Conservation (phyloP, 2,797 vertebrate species). For the Myotis findleyi region DNA sequence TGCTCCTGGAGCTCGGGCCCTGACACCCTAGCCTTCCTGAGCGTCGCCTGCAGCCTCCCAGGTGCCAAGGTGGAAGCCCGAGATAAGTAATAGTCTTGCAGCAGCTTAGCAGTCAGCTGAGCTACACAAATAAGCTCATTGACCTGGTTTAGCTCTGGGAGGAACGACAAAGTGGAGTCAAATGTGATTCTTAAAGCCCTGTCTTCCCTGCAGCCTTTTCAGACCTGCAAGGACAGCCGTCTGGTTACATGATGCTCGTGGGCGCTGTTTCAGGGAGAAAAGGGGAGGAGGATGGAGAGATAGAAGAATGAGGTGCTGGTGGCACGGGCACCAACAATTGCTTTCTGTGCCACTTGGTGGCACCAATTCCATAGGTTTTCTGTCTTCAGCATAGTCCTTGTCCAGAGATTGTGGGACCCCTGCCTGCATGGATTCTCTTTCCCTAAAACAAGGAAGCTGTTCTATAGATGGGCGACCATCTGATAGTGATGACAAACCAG, state of each 20-base stretch:
- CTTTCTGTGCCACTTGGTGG: constrained; percentile 73
- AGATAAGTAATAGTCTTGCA: constrained; percentile 40
- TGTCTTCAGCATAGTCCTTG: not conserved
- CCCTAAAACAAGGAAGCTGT: constrained; percentile 29
- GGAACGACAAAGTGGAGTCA: not conserved
- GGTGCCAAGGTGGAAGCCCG: not conserved
- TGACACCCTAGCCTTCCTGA: not conserved
- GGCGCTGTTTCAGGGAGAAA: not conserved
- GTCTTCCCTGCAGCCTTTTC: not conserved
- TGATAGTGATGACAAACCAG: not conserved
- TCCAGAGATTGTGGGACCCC: not conserved
- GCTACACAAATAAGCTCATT: constrained; percentile 70
- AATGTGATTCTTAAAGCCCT: not conserved
- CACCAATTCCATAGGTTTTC: constrained; percentile 64
- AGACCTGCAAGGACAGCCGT: not conserved
- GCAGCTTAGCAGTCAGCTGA: constrained; percentile 41
- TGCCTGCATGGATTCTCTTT: not conserved
- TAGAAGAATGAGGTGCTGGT: not conserved
- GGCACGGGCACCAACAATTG: not conserved
- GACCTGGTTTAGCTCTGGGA: constrained; percentile 69
- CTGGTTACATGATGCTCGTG: not conserved
- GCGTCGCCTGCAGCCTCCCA: not conserved
- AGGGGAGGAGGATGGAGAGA: not conserved
- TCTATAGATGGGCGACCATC: not conserved
- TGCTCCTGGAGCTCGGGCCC: not conserved